Evolutionary conservation across 64 coral and sea anemone species (phyloP), one percentile per base, ranked within the genome.

Genomic region (Actinia tenebrosa): DNA sequence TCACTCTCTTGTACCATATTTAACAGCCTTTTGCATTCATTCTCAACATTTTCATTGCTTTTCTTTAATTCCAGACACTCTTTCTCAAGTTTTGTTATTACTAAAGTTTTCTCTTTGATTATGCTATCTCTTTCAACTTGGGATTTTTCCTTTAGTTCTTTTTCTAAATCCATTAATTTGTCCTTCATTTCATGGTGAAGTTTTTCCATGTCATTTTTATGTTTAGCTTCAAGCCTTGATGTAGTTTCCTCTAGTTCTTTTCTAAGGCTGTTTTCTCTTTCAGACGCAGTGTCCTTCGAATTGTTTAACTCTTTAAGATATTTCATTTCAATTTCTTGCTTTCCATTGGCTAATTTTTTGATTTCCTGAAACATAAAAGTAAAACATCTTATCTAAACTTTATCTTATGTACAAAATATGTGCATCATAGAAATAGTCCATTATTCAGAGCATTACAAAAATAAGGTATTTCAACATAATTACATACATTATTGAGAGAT

Each of bases 1-100:
- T 98, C 96, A 83, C 96, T 89, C 59, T 98, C 90, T 56, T 87
- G 80, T 26, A 98, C 90, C n/a, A 90, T 23, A 20, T 52, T 87
- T 69, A 87, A 82, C 56, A 98, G 83, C 83, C 90, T 92, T 59
- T 88, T 82, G 7, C 91, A 93, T 86, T 98, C 90, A 30, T 71
- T 78, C 22, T 86, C 84, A 68, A 82, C 79, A 82, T 85, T 61
- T 77, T 90, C 77, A 68, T 89, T 88, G 78, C 92, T 89, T 83
- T 80, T 92, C 90, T 87, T 94, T 44, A 98, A 52, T 54, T 98
- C 88, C 77, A 84, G 55, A 11, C 88, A 94, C 44, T 98, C 81
- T 22, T 66, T 82, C 69, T 98, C 90, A 87, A 95, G 88, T 3
- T 90, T 81, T 19, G 82, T 52, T 88, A 95, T 93, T 79, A 89